Base-by-base conservation (phyloP, 2,113 vertebrate species). In the Serinus canaria region DNA sequence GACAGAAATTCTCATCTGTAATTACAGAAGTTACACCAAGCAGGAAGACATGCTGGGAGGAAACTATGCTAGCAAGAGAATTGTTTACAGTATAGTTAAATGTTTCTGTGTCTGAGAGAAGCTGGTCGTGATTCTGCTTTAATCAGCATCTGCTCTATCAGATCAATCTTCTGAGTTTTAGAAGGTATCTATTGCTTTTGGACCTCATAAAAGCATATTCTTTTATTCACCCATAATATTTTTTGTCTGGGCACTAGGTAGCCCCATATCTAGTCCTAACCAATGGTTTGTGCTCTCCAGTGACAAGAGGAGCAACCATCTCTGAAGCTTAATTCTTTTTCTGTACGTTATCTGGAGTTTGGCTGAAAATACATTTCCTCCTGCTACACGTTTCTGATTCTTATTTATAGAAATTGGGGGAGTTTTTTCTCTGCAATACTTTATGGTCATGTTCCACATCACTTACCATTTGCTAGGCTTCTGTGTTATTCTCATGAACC, bases 201-300 rank as follows among this genome's bases (percentile, higher is more conserved):
- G 90, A 72, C 35, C 5, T 94, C 90, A 88, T 75, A 47, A 83
- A 96, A 94, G n/a, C n/a, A n/a, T 56, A 64, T 78, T 68, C 11
- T 79, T 87, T 77, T 80, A 91, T 75, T 95, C 84, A 83, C 4
- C 7, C 3, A 24, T 37, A 82, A 31, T 55, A 81, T 28, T 55
- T 92, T 82, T 90, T 84, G 78, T 70, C 78, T 82, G 39, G 15
- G 30, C 59, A 74, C 39, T 68, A 72, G 30, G 24, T 59, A 93
- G 46, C 12, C 72, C 46, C 35, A 59, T 49, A 90, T 12, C 27
- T 85, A 89, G 77, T 62, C 39, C 43, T 79, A 68, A 63, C 22
- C 24, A 44, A 62, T 33, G 24, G 37, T 50, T 83, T 78, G 39
- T 63, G 21, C 56, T 62, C 47, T 58, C 23, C 44, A 31, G 19